A percentile compares a stretch with the other conserved stretches of the same genome.
These are phyloP conservation scores for Heterochromis multidens DNA, from an alignment of 2,113 vertebrate genomes.

Conservation along the genomic window DNA sequence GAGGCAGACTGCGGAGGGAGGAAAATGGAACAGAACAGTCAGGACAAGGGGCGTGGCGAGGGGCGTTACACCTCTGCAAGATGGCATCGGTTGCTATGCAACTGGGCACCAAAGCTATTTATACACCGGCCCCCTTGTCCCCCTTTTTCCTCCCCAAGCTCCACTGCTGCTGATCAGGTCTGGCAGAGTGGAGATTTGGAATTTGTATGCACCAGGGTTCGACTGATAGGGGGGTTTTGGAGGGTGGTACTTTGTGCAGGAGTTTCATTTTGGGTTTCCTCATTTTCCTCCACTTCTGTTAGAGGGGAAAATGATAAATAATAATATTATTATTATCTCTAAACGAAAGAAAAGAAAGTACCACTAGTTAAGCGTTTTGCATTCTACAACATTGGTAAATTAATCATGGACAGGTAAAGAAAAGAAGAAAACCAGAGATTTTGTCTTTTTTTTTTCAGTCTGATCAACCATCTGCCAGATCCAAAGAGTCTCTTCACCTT, in stretches of 20 bases:
- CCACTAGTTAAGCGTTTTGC: not conserved
- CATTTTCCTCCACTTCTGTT: not conserved
- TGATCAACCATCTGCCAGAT: not conserved
- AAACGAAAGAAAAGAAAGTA: not conserved
- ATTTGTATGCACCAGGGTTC: not conserved
- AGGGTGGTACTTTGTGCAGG: not conserved
- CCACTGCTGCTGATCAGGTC: conserved; percentile 59
- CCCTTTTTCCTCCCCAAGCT: conserved; percentile 72
- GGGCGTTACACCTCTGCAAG: conserved; percentile 77
- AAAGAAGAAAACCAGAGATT: no score
- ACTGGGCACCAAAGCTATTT: conserved; percentile 81
- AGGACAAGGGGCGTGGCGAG: conserved; percentile 80
- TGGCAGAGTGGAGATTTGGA: conserved; percentile 53
- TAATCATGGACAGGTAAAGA: not conserved
- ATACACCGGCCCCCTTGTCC: conserved; percentile 73
- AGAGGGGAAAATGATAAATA: not conserved
- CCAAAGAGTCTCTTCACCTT: not conserved
- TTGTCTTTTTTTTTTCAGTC: not conserved
- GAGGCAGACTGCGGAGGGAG: conserved; percentile 63
- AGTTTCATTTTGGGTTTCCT: not conserved
- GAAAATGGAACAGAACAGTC: conserved; percentile 73
- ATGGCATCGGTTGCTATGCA: conserved; percentile 84
- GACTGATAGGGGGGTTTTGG: not conserved
- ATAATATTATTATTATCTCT: not conserved
- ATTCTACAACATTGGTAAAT: not conserved